Conservation (phyloP, 2,113 vertebrate species). For the Bagarius yarrelli region DNA sequence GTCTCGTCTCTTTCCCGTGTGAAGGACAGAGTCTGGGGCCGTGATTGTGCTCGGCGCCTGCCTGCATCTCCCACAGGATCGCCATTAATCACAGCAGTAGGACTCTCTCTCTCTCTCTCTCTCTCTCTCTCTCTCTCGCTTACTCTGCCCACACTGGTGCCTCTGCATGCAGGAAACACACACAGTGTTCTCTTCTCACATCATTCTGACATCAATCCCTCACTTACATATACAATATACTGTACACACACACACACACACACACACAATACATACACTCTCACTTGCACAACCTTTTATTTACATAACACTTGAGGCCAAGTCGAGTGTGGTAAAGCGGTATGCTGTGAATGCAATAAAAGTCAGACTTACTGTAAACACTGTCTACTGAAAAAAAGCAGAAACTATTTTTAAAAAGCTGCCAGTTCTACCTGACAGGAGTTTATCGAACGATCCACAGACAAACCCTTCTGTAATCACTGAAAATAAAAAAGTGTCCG, state of each 20-base stretch:
- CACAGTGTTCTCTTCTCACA: conserved; percentile 23
- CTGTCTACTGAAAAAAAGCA: conserved; percentile 28
- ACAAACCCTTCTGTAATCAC: not conserved
- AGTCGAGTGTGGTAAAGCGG: conserved; percentile 22
- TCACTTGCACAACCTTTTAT: conserved; percentile 39
- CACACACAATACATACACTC: conserved; percentile 50
- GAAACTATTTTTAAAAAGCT: conserved; percentile 32
- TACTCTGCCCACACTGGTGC: conserved; percentile 22
- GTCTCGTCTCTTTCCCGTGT: conserved; percentile 68
- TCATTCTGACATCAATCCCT: conserved; percentile 12
- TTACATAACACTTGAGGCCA: conserved; percentile 29
- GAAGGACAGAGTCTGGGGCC: conserved; percentile 72
- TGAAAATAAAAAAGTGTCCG: too few species aligned
- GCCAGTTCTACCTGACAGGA: conserved; percentile 37
- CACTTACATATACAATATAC: not conserved
- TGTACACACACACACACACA: not conserved
- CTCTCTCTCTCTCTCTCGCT: conserved; percentile 21
- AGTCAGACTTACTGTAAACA: conserved; percentile 39
- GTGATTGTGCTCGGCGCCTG: conserved; percentile 71
- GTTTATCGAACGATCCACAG: not conserved
- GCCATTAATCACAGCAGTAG: conserved; percentile 76
- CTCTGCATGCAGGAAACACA: conserved; percentile 19
- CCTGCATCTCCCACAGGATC: conserved; percentile 68
- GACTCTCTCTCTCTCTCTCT: conserved; percentile 58
- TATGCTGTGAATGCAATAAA: conserved; percentile 37